Evolutionary conservation across 2,113 vertebrate species (phyloP), one percentile per base, ranked within the genome.

Genomic region (Erpornis zantholeuca): DNA sequence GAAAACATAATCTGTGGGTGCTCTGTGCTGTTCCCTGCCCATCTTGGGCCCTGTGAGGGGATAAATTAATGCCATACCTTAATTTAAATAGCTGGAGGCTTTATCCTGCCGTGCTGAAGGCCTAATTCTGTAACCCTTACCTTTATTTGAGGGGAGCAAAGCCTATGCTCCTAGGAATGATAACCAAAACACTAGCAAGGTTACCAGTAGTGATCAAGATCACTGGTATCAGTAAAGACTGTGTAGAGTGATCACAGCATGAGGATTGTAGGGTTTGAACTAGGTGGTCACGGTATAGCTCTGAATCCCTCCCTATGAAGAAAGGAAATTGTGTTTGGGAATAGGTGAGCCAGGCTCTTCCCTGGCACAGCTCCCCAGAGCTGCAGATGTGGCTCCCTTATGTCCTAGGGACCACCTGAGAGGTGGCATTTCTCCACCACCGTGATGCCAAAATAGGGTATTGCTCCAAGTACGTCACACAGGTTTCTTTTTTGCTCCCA

Each of bases 221-320:
- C 1, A 0, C 42, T 65, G 72, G 38, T n/a, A n/a, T 33, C 3
- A 2, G 27, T 56, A 33, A 65, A 59, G 22, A 6, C 24, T 29
- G 1, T 42, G 20, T 31, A 22, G 53, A 64, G 23, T 53, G 27
- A 57, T 9, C 13, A 7, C 35, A 28, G 5, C 1, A 2, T 35
- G 40, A 49, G n/a, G n/a, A 19, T 28, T 2, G 0, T 5, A 21
- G 20, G 10, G 25, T 50, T 69, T 72, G 38, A 65, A 11, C 11
- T n/a, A n/a, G 5, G 5, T 54, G 20, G 4, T 64, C 15, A 29
- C 0, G 0, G 36, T 47, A 0, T 16, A 22, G 24, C 16, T 72
- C 29, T 44, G 33, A 81, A 73, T 50, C 29, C 5, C 6, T 47
- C 6, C 23, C 29, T 50, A 6, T 0, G 1, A 47, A 64, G 25